These are phyloP conservation scores for Ctenochaetus hawaiiensis DNA, from an alignment of 2,797 vertebrate species.

Conservation along the genomic window DNA sequence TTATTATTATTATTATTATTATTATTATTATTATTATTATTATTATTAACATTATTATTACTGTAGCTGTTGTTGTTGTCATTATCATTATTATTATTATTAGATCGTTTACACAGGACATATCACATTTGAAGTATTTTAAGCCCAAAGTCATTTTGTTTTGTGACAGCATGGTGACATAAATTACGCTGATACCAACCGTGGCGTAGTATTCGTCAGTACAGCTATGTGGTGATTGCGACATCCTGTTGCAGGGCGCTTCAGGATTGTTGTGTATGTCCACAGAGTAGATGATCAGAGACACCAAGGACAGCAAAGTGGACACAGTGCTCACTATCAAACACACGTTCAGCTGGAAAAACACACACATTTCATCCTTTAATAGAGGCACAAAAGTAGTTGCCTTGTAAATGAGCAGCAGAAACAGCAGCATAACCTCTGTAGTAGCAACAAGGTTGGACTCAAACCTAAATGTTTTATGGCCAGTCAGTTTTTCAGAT, in stretches of 20 bases:
- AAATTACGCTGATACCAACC: constrained; percentile 52
- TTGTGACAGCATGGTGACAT: neutral
- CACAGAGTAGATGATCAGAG: constrained; percentile 77
- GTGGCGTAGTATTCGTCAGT: neutral
- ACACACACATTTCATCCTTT: neutral
- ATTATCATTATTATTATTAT: neutral
- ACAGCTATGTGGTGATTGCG: accelerated
- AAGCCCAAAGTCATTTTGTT: neutral
- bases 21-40: neutral
- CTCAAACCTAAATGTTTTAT: neutral
- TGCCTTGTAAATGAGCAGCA: no score
- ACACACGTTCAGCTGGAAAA: constrained; percentile 70
- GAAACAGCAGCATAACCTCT: no score
- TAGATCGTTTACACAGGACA: neutral
- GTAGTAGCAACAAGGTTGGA: neutral
- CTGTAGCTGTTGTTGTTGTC: no score
- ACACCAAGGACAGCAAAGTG: constrained; percentile 66
- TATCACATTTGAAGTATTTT: neutral
- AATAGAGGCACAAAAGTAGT: no score
- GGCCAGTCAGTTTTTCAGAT: neutral
- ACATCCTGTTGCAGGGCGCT: neutral
- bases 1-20: neutral
- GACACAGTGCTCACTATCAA: constrained; percentile 54
- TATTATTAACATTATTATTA: no score
- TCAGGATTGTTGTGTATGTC: constrained; percentile 63